Conservation (phyloP, 92 coral and sea anemone genomes). For the Palythoa grandis region DNA sequence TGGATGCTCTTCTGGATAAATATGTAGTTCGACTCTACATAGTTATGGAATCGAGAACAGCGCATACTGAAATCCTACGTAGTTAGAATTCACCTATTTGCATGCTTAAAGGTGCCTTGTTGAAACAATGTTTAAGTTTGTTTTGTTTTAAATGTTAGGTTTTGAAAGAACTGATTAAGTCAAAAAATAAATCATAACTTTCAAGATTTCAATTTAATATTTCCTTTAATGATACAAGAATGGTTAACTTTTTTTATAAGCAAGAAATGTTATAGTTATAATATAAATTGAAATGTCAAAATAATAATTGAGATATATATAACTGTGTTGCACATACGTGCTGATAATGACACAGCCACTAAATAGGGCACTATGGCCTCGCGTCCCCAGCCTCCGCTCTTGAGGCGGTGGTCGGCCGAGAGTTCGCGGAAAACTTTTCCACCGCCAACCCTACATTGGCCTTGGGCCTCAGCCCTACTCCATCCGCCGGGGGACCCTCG, state of each 20-base stretch:
- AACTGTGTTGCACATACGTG: no score
- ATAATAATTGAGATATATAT: conserved; percentile 12
- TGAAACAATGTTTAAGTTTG: conserved; percentile 11
- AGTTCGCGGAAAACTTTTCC: no score
- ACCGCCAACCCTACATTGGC: no score
- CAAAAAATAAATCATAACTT: conserved; percentile 6
- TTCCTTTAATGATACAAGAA: conserved; percentile 7
- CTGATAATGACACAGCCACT: no score
- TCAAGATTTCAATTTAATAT: conserved; percentile 1
- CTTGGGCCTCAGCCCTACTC: no score
- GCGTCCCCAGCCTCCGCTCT: no score
- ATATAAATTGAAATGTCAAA: not conserved
- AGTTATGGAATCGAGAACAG: not conserved
- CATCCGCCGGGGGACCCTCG: no score
- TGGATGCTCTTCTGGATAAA: conserved; percentile 6
- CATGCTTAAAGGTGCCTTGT: conserved; percentile 7
- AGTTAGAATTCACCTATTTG: conserved; percentile 9
- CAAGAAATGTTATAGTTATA: conserved; percentile 1
- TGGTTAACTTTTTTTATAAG: not conserved
- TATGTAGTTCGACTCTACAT: conserved; percentile 3
- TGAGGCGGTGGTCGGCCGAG: no score
- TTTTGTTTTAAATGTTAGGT: conserved; percentile 10
- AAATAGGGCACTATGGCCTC: no score
- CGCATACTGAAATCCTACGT: not conserved
- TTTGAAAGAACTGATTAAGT: not conserved